These are phyloP conservation scores for Arenicola marina DNA, from an alignment of 2,888 invertebrate species.

Conservation along the genomic window DNA sequence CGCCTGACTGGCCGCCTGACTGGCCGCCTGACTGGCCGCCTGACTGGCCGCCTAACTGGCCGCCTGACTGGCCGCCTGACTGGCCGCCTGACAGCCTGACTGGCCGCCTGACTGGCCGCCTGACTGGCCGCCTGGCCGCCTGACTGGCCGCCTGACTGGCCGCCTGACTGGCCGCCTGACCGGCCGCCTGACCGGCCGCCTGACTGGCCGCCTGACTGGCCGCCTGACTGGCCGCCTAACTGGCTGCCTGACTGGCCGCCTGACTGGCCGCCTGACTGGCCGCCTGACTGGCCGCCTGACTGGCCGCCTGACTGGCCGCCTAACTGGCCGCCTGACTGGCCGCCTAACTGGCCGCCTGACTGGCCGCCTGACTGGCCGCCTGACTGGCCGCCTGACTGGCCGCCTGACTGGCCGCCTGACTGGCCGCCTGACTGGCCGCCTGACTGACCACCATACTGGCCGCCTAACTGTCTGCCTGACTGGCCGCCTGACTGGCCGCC, in stretches of 20 bases:
- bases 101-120: too few relatives aligned
- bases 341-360: not conserved
- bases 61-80: not conserved
- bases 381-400: too few relatives aligned
- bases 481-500: too few relatives aligned
- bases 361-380: too few relatives aligned
- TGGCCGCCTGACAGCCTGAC: too few relatives aligned
- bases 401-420: too few relatives aligned
- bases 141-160: too few relatives aligned
- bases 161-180: too few relatives aligned
- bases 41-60: not conserved
- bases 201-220: not conserved
- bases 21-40: not conserved
- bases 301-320: not conserved
- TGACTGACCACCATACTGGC: too few relatives aligned
- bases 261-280: not conserved
- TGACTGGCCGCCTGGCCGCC: too few relatives aligned
- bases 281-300: not conserved
- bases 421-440: not conserved
- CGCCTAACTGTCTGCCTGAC: not conserved
- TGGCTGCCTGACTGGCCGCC: too few relatives aligned
- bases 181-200: too few relatives aligned
- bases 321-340: not conserved
- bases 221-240: not conserved
- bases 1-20: not conserved